phyloP scores from a whole-genome alignment of 2,797 vertebrate species.

The Neoniphon sammara region DNA sequence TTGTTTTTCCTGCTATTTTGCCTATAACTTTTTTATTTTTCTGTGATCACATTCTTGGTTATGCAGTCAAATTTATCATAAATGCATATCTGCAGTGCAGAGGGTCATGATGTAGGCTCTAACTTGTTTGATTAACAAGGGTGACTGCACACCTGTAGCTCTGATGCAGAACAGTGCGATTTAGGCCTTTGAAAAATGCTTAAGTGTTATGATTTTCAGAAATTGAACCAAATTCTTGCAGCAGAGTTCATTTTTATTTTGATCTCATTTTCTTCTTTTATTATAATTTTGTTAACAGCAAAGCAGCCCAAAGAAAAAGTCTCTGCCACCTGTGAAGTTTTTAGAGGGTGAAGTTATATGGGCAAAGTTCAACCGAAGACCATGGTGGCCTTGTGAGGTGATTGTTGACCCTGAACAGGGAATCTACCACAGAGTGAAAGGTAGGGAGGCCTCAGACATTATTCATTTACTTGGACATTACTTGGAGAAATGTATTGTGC shows the following conservation, averaged over 20 bases:
- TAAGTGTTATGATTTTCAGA: neutral
- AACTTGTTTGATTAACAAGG: neutral
- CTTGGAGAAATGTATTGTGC: neutral
- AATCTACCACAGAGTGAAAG: slow-evolving; percentile 93
- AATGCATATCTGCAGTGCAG: neutral
- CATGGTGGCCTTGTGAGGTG: slow-evolving; percentile 98
- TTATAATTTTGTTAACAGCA: slow-evolving; percentile 66
- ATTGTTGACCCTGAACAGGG: slow-evolving; percentile 87
- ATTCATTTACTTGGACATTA: slow-evolving; percentile 22
- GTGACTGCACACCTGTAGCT: neutral
- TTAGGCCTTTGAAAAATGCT: no score
- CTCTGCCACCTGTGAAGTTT: slow-evolving; percentile 88
- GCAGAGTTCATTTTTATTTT: neutral
- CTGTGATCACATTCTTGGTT: no score
- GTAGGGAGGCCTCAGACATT: slow-evolving; percentile 76
- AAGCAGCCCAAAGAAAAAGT: slow-evolving; percentile 80
- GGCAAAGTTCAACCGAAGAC: slow-evolving; percentile 96
- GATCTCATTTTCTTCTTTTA: neutral
- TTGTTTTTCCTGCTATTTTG: no score
- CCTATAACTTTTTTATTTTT: no score
- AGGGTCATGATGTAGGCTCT: neutral
- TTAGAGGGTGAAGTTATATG: slow-evolving; percentile 94
- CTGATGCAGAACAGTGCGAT: neutral
- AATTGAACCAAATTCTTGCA: neutral
- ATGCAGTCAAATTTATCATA: no score